phyloP scores from a whole-genome alignment of 30 jellyfish, hydroid and myxozoan species.

The Cassiopea xamachana region DNA sequence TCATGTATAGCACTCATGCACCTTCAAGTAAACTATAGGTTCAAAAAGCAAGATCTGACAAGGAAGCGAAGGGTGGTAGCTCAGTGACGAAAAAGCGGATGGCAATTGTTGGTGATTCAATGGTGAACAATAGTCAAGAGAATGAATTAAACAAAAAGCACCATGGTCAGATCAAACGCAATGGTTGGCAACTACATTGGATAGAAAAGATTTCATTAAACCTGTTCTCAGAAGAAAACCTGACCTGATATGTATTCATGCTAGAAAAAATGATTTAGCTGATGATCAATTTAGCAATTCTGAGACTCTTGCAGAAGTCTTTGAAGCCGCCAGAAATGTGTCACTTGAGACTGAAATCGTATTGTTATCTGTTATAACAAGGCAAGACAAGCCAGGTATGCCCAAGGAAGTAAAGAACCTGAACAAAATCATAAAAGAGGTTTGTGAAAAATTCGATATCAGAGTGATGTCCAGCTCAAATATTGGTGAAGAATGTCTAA shows the following conservation, averaged over 20 bases:
- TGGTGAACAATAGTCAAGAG: conserved; percentile 8
- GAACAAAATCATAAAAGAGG: neutral
- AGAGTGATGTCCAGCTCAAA: conserved; percentile 6
- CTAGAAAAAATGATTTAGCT: conserved; percentile 19
- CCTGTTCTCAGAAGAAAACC: neutral
- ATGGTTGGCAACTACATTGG: conserved; percentile 5
- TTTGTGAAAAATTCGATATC: conserved; percentile 2
- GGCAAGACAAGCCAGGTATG: conserved; percentile 14
- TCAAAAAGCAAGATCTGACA: neutral
- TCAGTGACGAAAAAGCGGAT: neutral
- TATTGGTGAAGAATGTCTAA: neutral
- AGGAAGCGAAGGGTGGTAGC: neutral
- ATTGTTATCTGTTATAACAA: neutral
- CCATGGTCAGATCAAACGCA: conserved; percentile 5
- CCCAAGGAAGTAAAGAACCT: neutral
- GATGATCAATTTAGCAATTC: neutral
- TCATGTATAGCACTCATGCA: neutral
- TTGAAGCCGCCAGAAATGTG: neutral
- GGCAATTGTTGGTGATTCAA: neutral
- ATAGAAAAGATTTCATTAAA: neutral
- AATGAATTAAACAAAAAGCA: conserved; percentile 13
- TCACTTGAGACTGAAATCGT: conserved; percentile 19
- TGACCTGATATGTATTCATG: conserved; percentile 7
- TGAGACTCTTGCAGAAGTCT: neutral
- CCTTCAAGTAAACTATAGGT: neutral